These are phyloP conservation scores for Batillaria attramentaria DNA, from an alignment of 1,140 invertebrate species.

Conservation along the genomic window DNA sequence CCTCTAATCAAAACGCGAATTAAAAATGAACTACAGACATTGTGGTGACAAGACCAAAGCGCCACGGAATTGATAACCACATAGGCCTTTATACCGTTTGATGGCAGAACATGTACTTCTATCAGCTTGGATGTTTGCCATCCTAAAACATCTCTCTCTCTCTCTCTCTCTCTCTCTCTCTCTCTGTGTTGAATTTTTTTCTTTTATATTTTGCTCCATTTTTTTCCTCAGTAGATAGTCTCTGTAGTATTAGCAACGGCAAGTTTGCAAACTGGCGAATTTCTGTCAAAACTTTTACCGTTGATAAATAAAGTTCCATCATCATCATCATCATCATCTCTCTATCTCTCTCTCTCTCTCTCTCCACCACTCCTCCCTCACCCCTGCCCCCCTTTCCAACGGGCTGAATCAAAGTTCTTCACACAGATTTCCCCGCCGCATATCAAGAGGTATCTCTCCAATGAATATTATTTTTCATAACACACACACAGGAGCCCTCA, in stretches of 20 bases:
- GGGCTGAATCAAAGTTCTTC: neutral
- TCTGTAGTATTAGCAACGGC: neutral
- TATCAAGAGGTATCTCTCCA: conserved; percentile 23
- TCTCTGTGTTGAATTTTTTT: neutral
- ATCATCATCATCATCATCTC: no score
- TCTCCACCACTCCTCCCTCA: neutral
- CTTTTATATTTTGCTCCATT: neutral
- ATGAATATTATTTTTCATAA: conserved; percentile 30
- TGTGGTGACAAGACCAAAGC: no score
- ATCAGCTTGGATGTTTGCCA: no score
- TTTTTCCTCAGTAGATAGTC: neutral
- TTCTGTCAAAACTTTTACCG: neutral
- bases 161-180: neutral
- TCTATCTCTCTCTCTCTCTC: neutral
- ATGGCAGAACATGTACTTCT: no score
- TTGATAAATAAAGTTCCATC: no score
- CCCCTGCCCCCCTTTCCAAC: neutral
- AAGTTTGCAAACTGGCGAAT: neutral
- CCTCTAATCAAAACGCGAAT: no score
- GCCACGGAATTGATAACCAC: no score
- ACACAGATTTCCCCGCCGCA: neutral
- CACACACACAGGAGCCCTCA: neutral
- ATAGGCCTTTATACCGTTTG: no score
- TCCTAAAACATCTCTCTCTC: neutral
- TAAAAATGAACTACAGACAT: no score